A percentile compares a stretch with the other conserved stretches of the same genome.
These are phyloP conservation scores for Idaea biselata DNA, from an alignment of 2,888 invertebrate genomes.

Conservation along the genomic window DNA sequence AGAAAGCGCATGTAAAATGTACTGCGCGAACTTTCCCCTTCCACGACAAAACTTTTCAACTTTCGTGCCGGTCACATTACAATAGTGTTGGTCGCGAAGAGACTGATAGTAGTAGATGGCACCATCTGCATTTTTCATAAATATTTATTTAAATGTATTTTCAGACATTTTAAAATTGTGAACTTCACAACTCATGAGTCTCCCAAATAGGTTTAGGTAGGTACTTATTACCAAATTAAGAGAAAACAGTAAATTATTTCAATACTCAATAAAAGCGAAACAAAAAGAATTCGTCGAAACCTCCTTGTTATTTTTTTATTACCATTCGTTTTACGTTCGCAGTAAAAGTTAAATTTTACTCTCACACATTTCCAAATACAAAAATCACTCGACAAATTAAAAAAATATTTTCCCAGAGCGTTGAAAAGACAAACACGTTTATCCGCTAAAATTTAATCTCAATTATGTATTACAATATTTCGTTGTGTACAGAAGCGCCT, in stretches of 20 bases:
- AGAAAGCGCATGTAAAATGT: too few species aligned
- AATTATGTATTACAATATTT: constrained; percentile 54
- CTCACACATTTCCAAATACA: constrained; percentile 11
- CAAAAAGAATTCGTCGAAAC: background rate
- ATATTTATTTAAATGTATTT: too few species aligned
- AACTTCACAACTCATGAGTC: background rate
- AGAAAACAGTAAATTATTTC: background rate
- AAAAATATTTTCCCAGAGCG: constrained; percentile 23
- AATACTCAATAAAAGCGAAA: background rate
- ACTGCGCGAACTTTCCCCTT: too few species aligned
- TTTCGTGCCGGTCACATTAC: too few species aligned
- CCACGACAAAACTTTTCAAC: too few species aligned
- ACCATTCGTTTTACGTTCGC: background rate
- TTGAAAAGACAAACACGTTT: constrained; percentile 29
- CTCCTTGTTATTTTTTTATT: background rate
- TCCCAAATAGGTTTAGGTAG: background rate
- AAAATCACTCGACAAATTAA: constrained; percentile 27
- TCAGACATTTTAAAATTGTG: too few species aligned
- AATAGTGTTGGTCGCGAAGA: too few species aligned
- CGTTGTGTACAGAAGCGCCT: constrained; percentile 12
- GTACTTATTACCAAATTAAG: background rate
- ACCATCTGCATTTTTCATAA: too few species aligned
- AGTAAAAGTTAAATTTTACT: background rate
- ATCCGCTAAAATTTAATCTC: constrained; percentile 39
- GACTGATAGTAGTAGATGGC: too few species aligned